A percentile compares a stretch with the other conserved stretches of the same genome.
phyloP scores from a whole-genome alignment of 2,113 vertebrate species.

The Argyrosomus japonicus region DNA sequence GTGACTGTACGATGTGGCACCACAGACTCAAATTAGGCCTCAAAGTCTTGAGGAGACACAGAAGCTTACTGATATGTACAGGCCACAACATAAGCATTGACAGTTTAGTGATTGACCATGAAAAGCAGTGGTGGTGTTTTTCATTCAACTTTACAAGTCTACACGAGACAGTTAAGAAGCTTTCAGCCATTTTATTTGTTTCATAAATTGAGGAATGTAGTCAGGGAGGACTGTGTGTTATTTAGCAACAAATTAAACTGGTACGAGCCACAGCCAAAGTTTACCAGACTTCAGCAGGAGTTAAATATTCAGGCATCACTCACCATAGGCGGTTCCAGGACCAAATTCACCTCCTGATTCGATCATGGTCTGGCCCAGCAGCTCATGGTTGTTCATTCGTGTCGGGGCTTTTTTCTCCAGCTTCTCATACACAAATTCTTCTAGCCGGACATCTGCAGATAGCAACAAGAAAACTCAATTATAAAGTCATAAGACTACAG shows the following conservation, averaged over 20 bases:
- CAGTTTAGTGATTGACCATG: no score
- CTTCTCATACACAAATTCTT: constrained; percentile 99
- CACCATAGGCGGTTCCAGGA: constrained; percentile 96
- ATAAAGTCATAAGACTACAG: constrained; percentile 76
- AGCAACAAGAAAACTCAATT: constrained; percentile 74
- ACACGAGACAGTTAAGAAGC: background rate
- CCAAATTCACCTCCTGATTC: constrained; percentile 97
- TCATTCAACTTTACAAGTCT: background rate
- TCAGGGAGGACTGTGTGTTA: background rate
- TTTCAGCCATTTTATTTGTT: background rate
- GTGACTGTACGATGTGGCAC: background rate
- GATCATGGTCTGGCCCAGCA: constrained; percentile 95
- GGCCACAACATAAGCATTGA: no score
- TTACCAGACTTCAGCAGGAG: background rate
- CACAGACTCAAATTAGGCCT: background rate
- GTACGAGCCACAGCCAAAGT: background rate
- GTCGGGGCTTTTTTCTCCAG: constrained; percentile 96
- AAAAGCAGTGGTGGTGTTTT: background rate
- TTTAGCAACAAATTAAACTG: background rate
- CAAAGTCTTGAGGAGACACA: background rate
- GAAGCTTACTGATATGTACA: background rate
- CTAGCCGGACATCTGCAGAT: constrained; percentile 93
- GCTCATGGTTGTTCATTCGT: constrained; percentile 95
- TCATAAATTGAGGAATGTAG: background rate
- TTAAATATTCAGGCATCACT: constrained; percentile 50